Evolutionary conservation across 2,113 vertebrate genomes (phyloP).

Genomic region (Odocoileus virginianus): DNA sequence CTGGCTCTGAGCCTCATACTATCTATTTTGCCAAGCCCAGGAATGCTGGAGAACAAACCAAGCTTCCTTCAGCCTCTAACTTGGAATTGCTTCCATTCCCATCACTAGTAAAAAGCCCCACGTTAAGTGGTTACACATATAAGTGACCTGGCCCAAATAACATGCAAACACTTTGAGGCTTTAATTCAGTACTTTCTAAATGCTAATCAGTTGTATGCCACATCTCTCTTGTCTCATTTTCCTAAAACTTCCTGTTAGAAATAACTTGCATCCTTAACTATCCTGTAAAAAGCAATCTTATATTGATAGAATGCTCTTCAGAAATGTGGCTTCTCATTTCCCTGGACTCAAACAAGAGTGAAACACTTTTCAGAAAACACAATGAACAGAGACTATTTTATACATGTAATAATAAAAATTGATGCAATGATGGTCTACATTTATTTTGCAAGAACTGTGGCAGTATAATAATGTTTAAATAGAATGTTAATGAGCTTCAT

Average conservation of each 20-base stretch:
- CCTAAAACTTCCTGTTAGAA: not conserved
- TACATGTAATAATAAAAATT: not conserved
- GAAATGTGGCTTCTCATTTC: not conserved
- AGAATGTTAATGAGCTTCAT: not conserved
- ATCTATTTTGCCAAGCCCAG: not conserved
- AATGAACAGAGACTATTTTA: not conserved
- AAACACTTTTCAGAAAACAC: not conserved
- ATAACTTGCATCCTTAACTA: not conserved
- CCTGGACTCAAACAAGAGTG: not conserved
- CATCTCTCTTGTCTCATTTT: not conserved
- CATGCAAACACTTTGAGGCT: not conserved
- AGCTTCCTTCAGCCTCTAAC: not conserved
- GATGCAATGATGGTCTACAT: not conserved
- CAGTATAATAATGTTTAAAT: not conserved
- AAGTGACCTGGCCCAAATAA: not conserved
- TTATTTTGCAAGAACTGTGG: not conserved
- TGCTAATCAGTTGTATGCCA: not conserved
- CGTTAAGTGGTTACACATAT: not conserved
- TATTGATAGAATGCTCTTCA: not conserved
- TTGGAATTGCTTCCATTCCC: not conserved
- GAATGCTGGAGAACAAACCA: not conserved
- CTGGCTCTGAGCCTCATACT: not conserved
- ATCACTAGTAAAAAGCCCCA: not conserved
- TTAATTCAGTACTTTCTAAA: not conserved
- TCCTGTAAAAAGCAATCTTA: not conserved